These are phyloP conservation scores for Panopea generosa DNA, from an alignment of 2,888 invertebrate species.

Conservation along the genomic window DNA sequence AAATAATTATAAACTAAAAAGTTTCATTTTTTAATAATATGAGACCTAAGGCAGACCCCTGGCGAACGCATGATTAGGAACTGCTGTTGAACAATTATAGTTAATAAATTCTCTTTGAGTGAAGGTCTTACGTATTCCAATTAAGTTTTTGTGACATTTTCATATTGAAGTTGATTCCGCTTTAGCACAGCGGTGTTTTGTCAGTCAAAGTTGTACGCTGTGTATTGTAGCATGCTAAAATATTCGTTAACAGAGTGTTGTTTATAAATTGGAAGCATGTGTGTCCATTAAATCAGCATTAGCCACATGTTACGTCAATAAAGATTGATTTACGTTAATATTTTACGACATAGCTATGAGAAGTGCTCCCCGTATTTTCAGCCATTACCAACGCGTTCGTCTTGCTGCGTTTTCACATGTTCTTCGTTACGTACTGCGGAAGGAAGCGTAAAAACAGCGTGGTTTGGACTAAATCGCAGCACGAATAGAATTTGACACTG, in stretches of 20 bases:
- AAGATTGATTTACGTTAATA: slow-evolving; percentile 43
- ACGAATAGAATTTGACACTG: slow-evolving; percentile 35
- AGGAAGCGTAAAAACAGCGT: slow-evolving; percentile 40
- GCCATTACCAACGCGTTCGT: slow-evolving; percentile 8
- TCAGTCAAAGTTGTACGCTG: too few species aligned
- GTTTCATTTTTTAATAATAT: too few species aligned
- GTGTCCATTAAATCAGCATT: slow-evolving; percentile 33
- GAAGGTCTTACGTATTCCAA: too few species aligned
- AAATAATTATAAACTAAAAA: too few species aligned
- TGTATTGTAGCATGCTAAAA: too few species aligned
- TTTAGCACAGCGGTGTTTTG: too few species aligned
- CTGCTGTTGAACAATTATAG: too few species aligned
- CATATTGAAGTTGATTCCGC: too few species aligned
- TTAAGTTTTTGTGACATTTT: too few species aligned
- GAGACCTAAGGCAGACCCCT: too few species aligned
- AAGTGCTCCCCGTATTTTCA: slow-evolving; percentile 16
- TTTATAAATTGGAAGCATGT: slow-evolving; percentile 1
- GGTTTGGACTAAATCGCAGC: slow-evolving; percentile 40
- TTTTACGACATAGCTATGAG: slow-evolving; percentile 37
- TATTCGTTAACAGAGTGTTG: not conserved
- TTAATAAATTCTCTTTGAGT: too few species aligned
- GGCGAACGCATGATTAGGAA: too few species aligned
- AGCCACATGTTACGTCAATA: slow-evolving; percentile 36
- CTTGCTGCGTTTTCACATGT: slow-evolving; percentile 51
- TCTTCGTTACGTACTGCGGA: slow-evolving; percentile 38